Evolutionary conservation across 2,888 invertebrate species (phyloP).

Genomic region (Plusia festucae): DNA sequence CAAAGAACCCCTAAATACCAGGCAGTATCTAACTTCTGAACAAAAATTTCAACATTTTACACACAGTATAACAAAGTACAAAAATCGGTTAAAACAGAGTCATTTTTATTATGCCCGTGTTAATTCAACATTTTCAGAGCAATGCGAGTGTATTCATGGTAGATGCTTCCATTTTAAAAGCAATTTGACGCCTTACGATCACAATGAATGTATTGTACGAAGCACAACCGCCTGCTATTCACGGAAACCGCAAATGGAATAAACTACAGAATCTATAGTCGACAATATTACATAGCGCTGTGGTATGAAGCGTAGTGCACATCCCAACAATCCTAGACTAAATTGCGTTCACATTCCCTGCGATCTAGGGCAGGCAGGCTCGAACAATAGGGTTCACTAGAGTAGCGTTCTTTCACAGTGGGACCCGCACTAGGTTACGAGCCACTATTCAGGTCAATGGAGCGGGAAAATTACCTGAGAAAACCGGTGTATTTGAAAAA

Average conservation of each 20-base stretch:
- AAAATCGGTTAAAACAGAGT: too few species aligned
- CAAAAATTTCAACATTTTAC: too few species aligned
- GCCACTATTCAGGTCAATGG: conserved; percentile 81
- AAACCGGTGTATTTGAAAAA: conserved; percentile 40
- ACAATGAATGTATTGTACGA: conserved; percentile 43
- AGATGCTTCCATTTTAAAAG: conserved; percentile 23
- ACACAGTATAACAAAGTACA: too few species aligned
- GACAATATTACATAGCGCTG: conserved; percentile 59
- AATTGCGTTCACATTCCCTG: conserved; percentile 85
- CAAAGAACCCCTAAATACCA: background rate
- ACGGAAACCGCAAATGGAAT: conserved; percentile 55
- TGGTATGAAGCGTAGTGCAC: conserved; percentile 65
- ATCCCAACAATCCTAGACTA: conserved; percentile 81
- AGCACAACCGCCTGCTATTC: conserved; percentile 39
- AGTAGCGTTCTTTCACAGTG: conserved; percentile 77
- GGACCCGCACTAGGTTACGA: conserved; percentile 79
- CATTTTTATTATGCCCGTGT: too few species aligned
- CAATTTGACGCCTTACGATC: conserved; percentile 38
- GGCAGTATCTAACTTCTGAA: background rate
- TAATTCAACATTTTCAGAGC: too few species aligned
- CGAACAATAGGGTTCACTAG: conserved; percentile 80
- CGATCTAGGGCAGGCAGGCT: conserved; percentile 78
- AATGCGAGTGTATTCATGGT: background rate
- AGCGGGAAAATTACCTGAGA: conserved; percentile 77
- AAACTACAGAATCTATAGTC: conserved; percentile 54